Evolutionary conservation across 2,888 invertebrate species (phyloP).

Genomic region (Leptura quadrifasciata): DNA sequence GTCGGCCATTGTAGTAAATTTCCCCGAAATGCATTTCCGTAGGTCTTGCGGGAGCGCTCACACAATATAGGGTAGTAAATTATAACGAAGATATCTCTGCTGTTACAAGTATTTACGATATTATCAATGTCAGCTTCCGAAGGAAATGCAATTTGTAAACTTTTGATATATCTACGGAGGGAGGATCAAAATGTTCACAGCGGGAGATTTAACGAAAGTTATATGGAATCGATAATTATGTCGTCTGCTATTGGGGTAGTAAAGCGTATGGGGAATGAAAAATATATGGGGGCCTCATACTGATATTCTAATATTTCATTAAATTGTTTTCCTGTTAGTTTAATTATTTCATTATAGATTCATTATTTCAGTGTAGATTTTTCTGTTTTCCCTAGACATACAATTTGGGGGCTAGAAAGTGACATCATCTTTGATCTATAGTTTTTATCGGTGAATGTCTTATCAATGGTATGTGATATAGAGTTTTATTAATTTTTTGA

Average conservation of each 20-base stretch:
- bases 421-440: too few species aligned
- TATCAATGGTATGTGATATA: too few species aligned
- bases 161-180: conserved; percentile 1
- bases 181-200: background rate
- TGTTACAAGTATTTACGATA: conserved; percentile 1
- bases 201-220: background rate
- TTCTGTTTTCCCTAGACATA: too few species aligned
- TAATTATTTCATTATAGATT: too few species aligned
- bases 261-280: too few species aligned
- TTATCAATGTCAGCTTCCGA: background rate
- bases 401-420: too few species aligned
- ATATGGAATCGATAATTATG: background rate
- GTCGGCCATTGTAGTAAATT: background rate
- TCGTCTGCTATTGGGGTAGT: background rate
- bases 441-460: too few species aligned
- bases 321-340: too few species aligned
- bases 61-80: background rate
- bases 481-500: too few species aligned
- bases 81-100: background rate
- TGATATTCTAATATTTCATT: too few species aligned
- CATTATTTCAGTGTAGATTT: too few species aligned
- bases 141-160: conserved; percentile 6
- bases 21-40: background rate
- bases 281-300: too few species aligned
- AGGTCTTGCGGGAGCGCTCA: background rate